Percentiles rank a stretch among this genome's conserved stretches.
phyloP scores from a whole-genome alignment of 2,888 invertebrate genomes.

The Pachycephus smyrnensis region DNA sequence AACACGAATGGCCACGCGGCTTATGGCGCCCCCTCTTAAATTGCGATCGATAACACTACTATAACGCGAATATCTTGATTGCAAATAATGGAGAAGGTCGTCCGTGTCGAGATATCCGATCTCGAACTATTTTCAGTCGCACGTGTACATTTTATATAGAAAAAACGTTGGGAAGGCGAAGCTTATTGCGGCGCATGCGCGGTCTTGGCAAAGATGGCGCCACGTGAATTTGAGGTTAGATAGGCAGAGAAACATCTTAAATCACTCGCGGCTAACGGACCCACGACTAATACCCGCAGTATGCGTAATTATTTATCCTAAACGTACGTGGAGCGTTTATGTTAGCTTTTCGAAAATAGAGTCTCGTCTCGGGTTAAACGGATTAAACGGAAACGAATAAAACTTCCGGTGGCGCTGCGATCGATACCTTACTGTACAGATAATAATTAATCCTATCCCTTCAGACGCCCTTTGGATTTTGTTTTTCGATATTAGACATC shows the following conservation, averaged over 20 bases:
- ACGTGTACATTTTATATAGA: neutral
- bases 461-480: neutral
- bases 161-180: neutral
- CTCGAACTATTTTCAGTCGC: neutral
- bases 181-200: neutral
- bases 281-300: neutral
- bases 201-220: neutral
- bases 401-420: neutral
- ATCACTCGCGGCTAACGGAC: constrained; percentile 10
- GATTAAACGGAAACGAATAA: neutral
- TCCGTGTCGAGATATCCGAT: neutral
- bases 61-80: neutral
- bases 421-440: neutral
- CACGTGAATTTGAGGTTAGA: neutral
- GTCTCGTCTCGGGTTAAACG: neutral
- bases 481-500: neutral
- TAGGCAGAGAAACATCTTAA: constrained; percentile 18
- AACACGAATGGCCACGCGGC: neutral
- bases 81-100: neutral
- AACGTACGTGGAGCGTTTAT: neutral
- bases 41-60: neutral
- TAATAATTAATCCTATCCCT: neutral
- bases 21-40: neutral
- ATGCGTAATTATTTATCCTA: constrained; percentile 5
- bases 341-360: neutral